phyloP scores from a whole-genome alignment of 2,888 invertebrate species.

The Chironomus tentans region DNA sequence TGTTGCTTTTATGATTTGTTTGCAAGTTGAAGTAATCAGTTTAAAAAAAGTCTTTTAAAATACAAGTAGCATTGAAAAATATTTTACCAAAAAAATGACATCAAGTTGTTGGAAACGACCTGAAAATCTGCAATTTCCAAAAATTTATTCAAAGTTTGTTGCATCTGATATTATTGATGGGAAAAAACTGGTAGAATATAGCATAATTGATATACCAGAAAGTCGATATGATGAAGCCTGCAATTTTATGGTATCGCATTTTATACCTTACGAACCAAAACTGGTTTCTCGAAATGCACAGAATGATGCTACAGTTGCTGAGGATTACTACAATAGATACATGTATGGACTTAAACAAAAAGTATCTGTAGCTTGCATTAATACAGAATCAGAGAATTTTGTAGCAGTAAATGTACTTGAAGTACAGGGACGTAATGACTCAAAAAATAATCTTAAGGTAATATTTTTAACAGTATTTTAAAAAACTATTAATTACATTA shows the following conservation, averaged over 20 bases:
- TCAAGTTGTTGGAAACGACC: too few species aligned
- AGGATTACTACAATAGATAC: neutral
- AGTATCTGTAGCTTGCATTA: neutral
- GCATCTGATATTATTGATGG: neutral
- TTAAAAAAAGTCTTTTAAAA: too few species aligned
- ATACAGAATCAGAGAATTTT: neutral
- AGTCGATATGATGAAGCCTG: conserved; percentile 10
- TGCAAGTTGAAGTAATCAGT: too few species aligned
- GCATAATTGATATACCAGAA: conserved; percentile 5
- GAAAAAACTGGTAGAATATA: neutral
- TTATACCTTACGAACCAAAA: conserved; percentile 20
- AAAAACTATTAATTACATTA: neutral
- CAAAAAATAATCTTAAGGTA: too few species aligned
- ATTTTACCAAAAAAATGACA: too few species aligned
- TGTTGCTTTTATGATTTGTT: too few species aligned
- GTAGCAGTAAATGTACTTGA: conserved; percentile 7
- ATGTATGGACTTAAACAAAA: conserved; percentile 12
- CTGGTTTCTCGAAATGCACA: neutral
- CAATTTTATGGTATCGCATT: conserved; percentile 6
- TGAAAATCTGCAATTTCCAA: too few species aligned
- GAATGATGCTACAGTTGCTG: neutral
- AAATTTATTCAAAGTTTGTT: too few species aligned
- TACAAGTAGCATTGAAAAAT: too few species aligned
- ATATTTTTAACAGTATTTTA: neutral
- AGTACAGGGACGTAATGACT: neutral